Evolutionary conservation across 1,140 invertebrate genomes (phyloP).

Genomic region (Acromyrmex echinatior): DNA sequence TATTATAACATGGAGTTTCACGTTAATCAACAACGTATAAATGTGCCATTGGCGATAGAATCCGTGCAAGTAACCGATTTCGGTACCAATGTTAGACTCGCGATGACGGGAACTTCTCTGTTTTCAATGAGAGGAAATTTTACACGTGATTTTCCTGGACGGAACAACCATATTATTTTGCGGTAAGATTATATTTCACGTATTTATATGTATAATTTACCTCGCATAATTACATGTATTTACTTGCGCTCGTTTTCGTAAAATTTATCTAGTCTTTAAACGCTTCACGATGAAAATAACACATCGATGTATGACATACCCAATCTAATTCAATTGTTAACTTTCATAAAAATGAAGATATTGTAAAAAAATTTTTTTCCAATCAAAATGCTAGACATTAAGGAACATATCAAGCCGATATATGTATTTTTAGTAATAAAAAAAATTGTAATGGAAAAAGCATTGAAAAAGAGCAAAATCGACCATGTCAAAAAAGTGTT

Average conservation of each 20-base stretch:
- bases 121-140: constrained; percentile 88
- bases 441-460: too few species aligned
- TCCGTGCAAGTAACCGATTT: constrained; percentile 86
- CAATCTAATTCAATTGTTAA: too few species aligned
- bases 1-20: constrained; percentile 86
- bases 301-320: too few species aligned
- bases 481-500: too few species aligned
- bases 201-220: constrained; percentile 20
- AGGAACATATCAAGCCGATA: too few species aligned
- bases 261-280: background rate
- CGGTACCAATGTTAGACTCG: constrained; percentile 87
- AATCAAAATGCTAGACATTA: too few species aligned
- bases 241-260: background rate
- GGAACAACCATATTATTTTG: constrained; percentile 88
- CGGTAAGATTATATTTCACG: constrained; percentile 80
- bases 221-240: constrained; percentile 11
- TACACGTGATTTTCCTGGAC: constrained; percentile 84
- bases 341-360: too few species aligned
- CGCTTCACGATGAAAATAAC: too few species aligned
- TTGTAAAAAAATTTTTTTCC: too few species aligned
- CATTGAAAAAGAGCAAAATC: too few species aligned
- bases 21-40: constrained; percentile 86
- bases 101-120: constrained; percentile 85
- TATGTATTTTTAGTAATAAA: too few species aligned
- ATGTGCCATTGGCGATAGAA: constrained; percentile 86